phyloP scores from a whole-genome alignment of 1,140 invertebrate species.

The Mycetomoellerius zeteki region DNA sequence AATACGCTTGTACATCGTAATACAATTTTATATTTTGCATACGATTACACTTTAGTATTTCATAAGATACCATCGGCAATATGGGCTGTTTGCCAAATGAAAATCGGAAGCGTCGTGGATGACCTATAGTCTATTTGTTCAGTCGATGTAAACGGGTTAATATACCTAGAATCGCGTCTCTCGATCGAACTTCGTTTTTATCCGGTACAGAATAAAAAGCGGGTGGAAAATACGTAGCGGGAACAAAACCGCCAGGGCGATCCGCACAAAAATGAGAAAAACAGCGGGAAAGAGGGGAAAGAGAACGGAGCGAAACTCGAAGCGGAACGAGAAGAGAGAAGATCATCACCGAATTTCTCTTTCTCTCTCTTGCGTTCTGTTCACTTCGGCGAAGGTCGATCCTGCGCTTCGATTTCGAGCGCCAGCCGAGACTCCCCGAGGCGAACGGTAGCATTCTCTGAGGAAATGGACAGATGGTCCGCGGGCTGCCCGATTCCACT shows the following conservation, averaged over 20 bases:
- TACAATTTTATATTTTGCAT: neutral
- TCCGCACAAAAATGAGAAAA: conserved; percentile 37
- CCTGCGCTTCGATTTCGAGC: conserved; percentile 69
- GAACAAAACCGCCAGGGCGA: conserved; percentile 45
- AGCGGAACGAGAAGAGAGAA: conserved; percentile 47
- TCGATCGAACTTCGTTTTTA: conserved; percentile 43
- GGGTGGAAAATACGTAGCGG: conserved; percentile 33
- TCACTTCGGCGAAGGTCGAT: conserved; percentile 28
- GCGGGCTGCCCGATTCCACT: conserved; percentile 76
- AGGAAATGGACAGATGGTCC: conserved; percentile 79
- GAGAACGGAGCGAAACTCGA: neutral
- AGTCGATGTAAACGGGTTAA: conserved; percentile 48
- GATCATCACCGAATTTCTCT: conserved; percentile 66
- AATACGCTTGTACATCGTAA: neutral
- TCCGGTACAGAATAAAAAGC: conserved; percentile 35
- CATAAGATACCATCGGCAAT: conserved; percentile 11
- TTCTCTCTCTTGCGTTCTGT: conserved; percentile 54
- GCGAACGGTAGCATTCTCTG: conserved; percentile 74
- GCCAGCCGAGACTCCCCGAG: conserved; percentile 69
- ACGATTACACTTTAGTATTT: conserved; percentile 2
- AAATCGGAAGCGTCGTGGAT: conserved; percentile 23
- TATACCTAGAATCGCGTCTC: conserved; percentile 45
- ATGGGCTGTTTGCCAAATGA: conserved; percentile 32
- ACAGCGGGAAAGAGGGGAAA: neutral
- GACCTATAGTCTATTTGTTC: conserved; percentile 31